Base-by-base conservation (phyloP, 2,888 invertebrate species). In the Argyresthia goedartella region DNA sequence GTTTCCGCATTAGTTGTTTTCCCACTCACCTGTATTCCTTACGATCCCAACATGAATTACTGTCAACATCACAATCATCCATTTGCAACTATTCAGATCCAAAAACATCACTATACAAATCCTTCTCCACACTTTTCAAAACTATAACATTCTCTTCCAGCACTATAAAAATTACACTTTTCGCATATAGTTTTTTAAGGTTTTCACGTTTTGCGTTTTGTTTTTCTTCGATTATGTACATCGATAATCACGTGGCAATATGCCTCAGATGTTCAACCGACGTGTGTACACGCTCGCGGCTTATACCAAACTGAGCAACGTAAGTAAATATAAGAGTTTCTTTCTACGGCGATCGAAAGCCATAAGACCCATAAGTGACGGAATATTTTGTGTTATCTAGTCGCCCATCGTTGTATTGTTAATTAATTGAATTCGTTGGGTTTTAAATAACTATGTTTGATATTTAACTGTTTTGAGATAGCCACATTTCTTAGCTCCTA, bases 21-120 rank as follows among this genome's bases (percentile, higher is more conserved):
- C 6, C n/a, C 25, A 25, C 25, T 25, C 57, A 82, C 84, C 80
- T 65, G 78, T 79, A 70, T 82, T 81, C 57, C 64, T 69, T 36
- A 81, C 76, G 61, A 64, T 71, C 55, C 73, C 73, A 47, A 71
- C 56, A 48, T 66, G 63, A 59, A 76, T 66, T 54, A 73, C 58
- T 57, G 76, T 57, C 41, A 50, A 50, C 57, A 76, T 57, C 55
- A 79, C 60, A 51, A 70, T 61, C 57, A 75, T 66, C 56, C 71
- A 59, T 57, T 42, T 16, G n/a, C 71, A 67, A 58, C 65, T 67
- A 66, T 69, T 65, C 60, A 55, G 59, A 54, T 68, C 67, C 54
- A 72, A 63, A 69, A 71, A 72, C 82, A 82, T 82, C 71, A 80
- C 79, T 36, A 13, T 11, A 13, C 16, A 25, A 25, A 25, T 25